These are phyloP conservation scores for Rhinolophus sinicus DNA, from an alignment of 2,113 vertebrate genomes.

Conservation along the genomic window DNA sequence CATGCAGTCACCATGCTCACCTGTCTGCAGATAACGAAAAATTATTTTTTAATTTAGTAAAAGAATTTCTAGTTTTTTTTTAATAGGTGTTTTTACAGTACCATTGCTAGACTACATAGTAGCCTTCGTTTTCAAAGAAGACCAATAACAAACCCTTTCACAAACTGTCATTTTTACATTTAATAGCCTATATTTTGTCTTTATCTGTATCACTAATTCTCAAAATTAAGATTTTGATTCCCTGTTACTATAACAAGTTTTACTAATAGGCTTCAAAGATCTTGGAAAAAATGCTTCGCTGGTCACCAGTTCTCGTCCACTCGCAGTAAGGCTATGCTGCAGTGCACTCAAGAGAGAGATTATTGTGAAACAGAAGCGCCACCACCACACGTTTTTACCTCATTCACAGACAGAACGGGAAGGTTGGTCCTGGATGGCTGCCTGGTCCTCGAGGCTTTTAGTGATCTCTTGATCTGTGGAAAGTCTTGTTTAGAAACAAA, in stretches of 20 bases:
- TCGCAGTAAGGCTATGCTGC: too few species aligned
- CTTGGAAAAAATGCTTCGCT: not conserved
- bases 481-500: conserved; percentile 85
- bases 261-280: not conserved
- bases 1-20: not conserved
- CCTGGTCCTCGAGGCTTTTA: conserved; percentile 95
- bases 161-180: not conserved
- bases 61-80: conserved; percentile 22
- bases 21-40: not conserved
- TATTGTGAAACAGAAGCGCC: accelerated
- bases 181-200: not conserved
- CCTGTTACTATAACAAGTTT: not conserved
- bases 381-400: conserved; percentile 82
- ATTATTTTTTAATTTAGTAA: not conserved
- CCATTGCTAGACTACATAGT: not conserved
- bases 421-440: conserved; percentile 95
- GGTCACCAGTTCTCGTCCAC: accelerated
- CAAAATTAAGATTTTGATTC: not conserved
- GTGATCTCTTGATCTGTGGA: conserved; percentile 87
- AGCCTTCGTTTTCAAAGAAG: not conserved
- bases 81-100: not conserved
- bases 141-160: not conserved
- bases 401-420: conserved; percentile 84
- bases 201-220: not conserved
- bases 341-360: accelerated